Percentiles rank a stretch among this genome's conserved stretches.
Evolutionary conservation across 2,888 invertebrate species (phyloP).

Genomic region (Homarus gammarus): DNA sequence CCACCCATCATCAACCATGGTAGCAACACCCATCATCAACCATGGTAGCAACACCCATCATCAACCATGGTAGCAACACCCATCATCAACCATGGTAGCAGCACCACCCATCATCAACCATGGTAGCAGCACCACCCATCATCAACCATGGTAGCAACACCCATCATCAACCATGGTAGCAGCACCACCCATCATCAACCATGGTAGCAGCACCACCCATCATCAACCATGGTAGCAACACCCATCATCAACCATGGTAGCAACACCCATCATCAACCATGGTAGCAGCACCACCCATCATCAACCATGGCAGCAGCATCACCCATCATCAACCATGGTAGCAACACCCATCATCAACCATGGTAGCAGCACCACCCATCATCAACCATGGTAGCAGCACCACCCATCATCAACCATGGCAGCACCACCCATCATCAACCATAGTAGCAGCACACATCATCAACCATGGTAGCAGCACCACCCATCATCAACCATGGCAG

Average conservation of each 20-base stretch:
- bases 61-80: background rate
- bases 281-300: too few species aligned
- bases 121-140: background rate
- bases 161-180: conserved; percentile 10
- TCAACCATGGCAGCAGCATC: too few species aligned
- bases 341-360: background rate
- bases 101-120: background rate
- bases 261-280: too few species aligned
- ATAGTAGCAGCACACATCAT: conserved; percentile 5
- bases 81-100: background rate
- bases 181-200: too few species aligned
- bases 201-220: too few species aligned
- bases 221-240: too few species aligned
- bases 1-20: conserved; percentile 3
- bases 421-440: conserved; percentile 4
- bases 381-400: too few species aligned
- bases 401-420: background rate
- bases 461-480: background rate
- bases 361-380: background rate
- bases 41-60: background rate
- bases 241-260: too few species aligned
- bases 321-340: background rate
- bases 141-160: background rate
- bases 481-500: background rate
- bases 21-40: conserved; percentile 12